phyloP scores from a whole-genome alignment of 2,888 invertebrate species.

The Pardosa pseudoannulata region DNA sequence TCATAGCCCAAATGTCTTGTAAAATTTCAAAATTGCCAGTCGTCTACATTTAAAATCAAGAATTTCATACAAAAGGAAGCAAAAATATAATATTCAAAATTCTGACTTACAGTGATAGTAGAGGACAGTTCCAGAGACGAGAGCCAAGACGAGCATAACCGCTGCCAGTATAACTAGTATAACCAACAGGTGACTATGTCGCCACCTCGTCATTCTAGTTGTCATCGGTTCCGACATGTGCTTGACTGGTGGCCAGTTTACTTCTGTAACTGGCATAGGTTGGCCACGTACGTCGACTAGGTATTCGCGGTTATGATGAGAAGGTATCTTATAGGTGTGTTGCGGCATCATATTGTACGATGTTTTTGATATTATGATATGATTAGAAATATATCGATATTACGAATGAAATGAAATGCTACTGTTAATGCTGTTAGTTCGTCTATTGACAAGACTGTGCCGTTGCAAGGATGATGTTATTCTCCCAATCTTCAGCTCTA shows the following conservation, averaged over 20 bases:
- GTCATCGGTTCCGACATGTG: slow-evolving; percentile 40
- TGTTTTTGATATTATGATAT: too few species aligned
- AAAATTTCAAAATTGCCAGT: too few species aligned
- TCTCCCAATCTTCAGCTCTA: too few species aligned
- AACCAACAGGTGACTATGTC: slow-evolving; percentile 60
- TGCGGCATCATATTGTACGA: slow-evolving; percentile 36
- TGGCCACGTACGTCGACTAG: slow-evolving; percentile 24
- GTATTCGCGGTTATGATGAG: slow-evolving; percentile 55
- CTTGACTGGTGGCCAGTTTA: slow-evolving; percentile 49
- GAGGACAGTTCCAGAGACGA: slow-evolving; percentile 63
- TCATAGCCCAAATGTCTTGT: too few species aligned
- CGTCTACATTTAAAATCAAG: too few species aligned
- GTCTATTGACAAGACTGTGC: too few species aligned
- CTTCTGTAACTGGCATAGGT: slow-evolving; percentile 36
- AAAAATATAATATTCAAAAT: too few species aligned
- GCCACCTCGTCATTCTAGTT: slow-evolving; percentile 56
- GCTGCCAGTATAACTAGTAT: slow-evolving; percentile 55
- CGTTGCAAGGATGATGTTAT: too few species aligned
- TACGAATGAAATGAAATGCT: too few species aligned
- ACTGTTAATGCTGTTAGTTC: too few species aligned
- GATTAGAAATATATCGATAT: too few species aligned
- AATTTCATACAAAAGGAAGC: too few species aligned
- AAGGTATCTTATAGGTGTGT: slow-evolving; percentile 62
- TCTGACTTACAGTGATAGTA: slow-evolving; percentile 72
- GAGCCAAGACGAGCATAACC: slow-evolving; percentile 58